Evolutionary conservation across 92 coral and sea anemone species (phyloP).

Genomic region (Zoanthus sansibaricus): DNA sequence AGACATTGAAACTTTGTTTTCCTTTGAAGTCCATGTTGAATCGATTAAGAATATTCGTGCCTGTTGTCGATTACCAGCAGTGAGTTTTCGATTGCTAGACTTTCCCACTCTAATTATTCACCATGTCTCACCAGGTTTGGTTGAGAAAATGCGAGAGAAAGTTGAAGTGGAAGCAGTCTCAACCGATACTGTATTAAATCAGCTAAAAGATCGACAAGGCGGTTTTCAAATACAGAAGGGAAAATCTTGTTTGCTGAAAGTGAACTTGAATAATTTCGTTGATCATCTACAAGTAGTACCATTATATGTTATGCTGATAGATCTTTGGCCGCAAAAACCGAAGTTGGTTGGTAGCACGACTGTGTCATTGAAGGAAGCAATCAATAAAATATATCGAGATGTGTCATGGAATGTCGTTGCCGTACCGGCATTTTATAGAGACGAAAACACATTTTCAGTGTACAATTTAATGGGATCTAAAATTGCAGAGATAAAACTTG

Average conservation of each 20-base stretch:
- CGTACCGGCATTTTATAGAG: constrained; percentile 82
- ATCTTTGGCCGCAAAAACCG: constrained; percentile 80
- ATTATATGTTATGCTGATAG: constrained; percentile 89
- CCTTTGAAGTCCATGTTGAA: constrained; percentile 92
- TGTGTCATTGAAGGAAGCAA: constrained; percentile 71
- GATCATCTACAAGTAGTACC: constrained; percentile 80
- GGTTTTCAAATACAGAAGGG: constrained; percentile 79
- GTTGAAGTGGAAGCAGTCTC: constrained; percentile 51
- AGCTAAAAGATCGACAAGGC: constrained; percentile 78
- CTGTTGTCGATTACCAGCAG: constrained; percentile 81
- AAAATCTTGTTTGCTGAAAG: constrained; percentile 92
- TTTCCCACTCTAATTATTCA: constrained; percentile 89
- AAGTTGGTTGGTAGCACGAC: constrained; percentile 84
- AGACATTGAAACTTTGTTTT: constrained; percentile 79
- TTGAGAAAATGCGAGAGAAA: constrained; percentile 78
- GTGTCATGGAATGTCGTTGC: constrained; percentile 75
- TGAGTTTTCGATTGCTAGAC: constrained; percentile 92
- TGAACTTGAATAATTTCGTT: constrained; percentile 61
- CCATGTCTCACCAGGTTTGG: constrained; percentile 66
- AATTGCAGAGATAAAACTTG: constrained; percentile 77
- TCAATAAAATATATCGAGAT: constrained; percentile 70
- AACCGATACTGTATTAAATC: constrained; percentile 55
- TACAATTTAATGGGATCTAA: constrained; percentile 90
- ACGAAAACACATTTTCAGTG: constrained; percentile 72
- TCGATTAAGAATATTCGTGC: constrained; percentile 69